A percentile compares a stretch with the other conserved stretches of the same genome.
Conservation (phyloP, 2,888 invertebrate species). For the Apotomis capreana region DNA sequence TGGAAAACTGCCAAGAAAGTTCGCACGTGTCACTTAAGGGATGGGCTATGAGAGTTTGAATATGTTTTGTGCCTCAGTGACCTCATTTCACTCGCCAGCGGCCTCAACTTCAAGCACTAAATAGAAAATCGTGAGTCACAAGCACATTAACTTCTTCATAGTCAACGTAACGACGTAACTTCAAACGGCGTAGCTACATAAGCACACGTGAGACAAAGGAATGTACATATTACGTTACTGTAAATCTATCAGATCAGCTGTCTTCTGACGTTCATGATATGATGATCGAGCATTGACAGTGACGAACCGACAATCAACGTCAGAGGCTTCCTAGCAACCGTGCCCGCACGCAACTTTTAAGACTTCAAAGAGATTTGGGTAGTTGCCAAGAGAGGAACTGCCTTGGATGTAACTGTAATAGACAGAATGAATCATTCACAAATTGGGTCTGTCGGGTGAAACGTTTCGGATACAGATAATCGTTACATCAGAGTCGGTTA, state of each 20-base stretch:
- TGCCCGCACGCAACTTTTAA: constrained; percentile 32
- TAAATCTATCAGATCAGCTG: background rate
- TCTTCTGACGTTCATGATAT: background rate
- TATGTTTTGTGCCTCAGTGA: no score
- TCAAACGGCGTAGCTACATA: no score
- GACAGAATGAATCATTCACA: constrained; percentile 9
- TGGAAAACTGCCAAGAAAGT: no score
- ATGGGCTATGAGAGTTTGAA: no score
- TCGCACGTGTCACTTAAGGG: no score
- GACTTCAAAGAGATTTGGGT: constrained; percentile 13
- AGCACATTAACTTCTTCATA: no score
- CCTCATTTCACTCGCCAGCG: no score
- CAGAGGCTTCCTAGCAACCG: constrained; percentile 28
- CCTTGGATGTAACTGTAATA: constrained; percentile 16
- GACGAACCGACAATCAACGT: constrained; percentile 9
- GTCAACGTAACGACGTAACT: no score
- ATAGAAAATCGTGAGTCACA: no score
- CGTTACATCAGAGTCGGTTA: constrained; percentile 10
- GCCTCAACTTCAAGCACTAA: no score
- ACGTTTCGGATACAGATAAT: background rate
- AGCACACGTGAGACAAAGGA: background rate
- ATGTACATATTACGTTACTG: background rate
- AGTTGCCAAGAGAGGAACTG: constrained; percentile 19
- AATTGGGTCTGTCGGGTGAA: constrained; percentile 26
- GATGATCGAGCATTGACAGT: background rate